Conservation (phyloP, 2,888 invertebrate species). For the Habrosyne pyritoides region DNA sequence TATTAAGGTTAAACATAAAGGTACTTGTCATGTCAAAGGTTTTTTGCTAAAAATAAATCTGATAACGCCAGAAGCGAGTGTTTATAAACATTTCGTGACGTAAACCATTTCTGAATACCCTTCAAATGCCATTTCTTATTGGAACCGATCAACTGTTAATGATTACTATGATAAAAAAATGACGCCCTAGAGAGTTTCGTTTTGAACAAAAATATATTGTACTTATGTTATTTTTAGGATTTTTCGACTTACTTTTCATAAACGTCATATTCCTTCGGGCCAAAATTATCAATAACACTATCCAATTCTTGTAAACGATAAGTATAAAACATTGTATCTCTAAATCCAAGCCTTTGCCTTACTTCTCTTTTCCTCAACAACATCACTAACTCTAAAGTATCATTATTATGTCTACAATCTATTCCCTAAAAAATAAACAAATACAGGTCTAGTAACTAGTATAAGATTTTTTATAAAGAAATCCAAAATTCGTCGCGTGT, state of each 20-base stretch:
- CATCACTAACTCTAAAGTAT: background rate
- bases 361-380: too few relatives aligned
- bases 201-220: conserved; percentile 12
- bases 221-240: too few relatives aligned
- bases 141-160: conserved; percentile 22
- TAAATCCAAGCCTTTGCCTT: too few relatives aligned
- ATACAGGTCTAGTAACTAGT: too few relatives aligned
- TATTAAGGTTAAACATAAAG: background rate
- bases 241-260: too few relatives aligned
- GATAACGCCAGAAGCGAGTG: conserved; percentile 19
- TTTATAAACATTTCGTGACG: conserved; percentile 37
- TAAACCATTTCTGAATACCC: conserved; percentile 26
- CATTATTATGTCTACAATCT: background rate
- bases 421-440: too few relatives aligned
- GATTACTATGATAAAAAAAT: conserved; percentile 14
- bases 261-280: too few relatives aligned
- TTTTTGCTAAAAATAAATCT: conserved; percentile 24
- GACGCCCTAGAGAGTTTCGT: conserved; percentile 9
- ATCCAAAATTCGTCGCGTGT: too few relatives aligned
- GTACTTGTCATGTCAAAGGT: conserved; percentile 20
- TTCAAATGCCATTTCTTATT: conserved; percentile 26
- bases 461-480: too few relatives aligned
- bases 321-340: too few relatives aligned
- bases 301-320: too few relatives aligned
- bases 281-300: too few relatives aligned